Conservation (phyloP, 2,113 vertebrate species). For the Microtus ochrogaster region DNA sequence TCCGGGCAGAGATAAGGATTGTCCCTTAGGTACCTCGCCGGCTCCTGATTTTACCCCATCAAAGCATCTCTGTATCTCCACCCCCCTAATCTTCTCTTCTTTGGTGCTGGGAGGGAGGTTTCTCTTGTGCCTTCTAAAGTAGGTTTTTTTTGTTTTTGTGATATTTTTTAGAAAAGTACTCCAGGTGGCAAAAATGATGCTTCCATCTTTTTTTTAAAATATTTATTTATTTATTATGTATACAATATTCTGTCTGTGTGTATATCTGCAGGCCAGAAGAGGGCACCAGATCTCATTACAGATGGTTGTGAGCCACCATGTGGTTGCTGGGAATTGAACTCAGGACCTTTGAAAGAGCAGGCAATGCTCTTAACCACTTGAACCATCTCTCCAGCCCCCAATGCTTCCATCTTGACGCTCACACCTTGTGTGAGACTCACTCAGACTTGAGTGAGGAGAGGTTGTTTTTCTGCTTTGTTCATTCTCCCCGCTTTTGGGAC, state of each 20-base stretch:
- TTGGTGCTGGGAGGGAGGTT: background rate
- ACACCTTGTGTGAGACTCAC: background rate
- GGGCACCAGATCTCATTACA: too few species aligned
- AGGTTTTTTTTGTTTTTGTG: background rate
- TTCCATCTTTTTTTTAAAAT: too few species aligned
- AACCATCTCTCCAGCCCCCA: too few species aligned
- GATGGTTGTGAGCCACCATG: too few species aligned
- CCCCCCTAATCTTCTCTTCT: background rate
- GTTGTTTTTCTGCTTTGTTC: background rate
- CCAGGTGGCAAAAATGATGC: background rate
- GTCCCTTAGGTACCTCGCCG: background rate
- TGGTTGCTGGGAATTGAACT: too few species aligned
- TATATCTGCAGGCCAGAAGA: too few species aligned
- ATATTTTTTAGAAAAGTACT: background rate
- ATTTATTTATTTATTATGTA: too few species aligned
- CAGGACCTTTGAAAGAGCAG: too few species aligned
- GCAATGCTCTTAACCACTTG: too few species aligned
- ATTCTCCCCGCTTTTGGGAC: too few species aligned
- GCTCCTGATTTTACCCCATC: background rate
- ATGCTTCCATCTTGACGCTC: background rate
- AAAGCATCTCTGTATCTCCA: background rate
- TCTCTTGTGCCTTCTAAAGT: background rate
- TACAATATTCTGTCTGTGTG: too few species aligned
- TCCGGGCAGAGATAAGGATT: background rate
- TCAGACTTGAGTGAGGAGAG: background rate